Base-by-base conservation (phyloP, 2,888 invertebrate genomes). In the Orthosia cruda region DNA sequence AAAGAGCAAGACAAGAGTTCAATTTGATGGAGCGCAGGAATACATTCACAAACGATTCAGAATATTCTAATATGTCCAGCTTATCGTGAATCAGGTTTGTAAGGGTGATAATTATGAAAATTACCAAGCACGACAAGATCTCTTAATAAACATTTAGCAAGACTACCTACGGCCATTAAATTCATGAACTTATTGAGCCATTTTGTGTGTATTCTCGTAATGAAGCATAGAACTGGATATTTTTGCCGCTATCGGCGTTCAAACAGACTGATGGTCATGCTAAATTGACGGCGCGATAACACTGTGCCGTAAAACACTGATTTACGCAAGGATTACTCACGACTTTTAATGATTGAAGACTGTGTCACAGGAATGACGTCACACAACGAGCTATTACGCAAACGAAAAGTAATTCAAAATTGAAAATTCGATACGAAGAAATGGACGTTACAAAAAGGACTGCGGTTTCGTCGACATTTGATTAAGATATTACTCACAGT, bases 201-300 rank as follows among this genome's bases (percentile, higher is more conserved):
- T 88, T 82, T 76, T 64, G 63, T 81, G 62, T 68, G 79, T 75
- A 75, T 74, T 81, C 75, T 79, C 65, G 79, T 83, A 81, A 81
- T 81, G 77, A 75, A 80, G 80, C 71, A 77, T 67, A 80, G 71
- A 79, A 83, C 80, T 83, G 78, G 77, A 79, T 84, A 82, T 83
- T 77, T 81, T 77, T 71, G 70, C 55, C 64, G 80, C 81, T 88
- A 83, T 87, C 85, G 78, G 57, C 50, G 76, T 77, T 76, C 71
- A 73, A 80, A 80, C 81, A 84, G 88, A 83, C 78, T 87, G 89
- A 91, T 89, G 90, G 91, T 92, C 91, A 93, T 87, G 91, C 90
- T 89, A 89, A 91, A 92, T 92, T 90, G 89, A 87, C 88, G 84
- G 81, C 58, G 87, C 91, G 92, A 93, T 94, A 93, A 93, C 88